These are phyloP conservation scores for Rhinogobio ventralis DNA, from an alignment of 2,797 vertebrate genomes.

Conservation along the genomic window DNA sequence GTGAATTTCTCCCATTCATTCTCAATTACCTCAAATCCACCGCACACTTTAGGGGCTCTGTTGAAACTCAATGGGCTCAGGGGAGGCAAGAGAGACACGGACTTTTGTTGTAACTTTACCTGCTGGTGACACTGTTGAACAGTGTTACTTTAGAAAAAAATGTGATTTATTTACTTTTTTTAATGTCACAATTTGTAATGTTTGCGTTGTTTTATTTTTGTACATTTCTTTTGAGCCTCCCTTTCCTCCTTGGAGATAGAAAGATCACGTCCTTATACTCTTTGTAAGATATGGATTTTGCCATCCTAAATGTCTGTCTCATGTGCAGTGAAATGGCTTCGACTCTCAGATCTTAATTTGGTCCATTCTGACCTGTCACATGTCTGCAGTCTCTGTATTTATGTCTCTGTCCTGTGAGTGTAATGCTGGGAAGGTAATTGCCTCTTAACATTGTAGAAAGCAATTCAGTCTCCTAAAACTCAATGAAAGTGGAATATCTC, in stretches of 20 bases:
- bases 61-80: too few species aligned
- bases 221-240: too few species aligned
- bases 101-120: too few species aligned
- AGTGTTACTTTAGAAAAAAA: too few species aligned
- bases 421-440: conserved; percentile 54
- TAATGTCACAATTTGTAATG: too few species aligned
- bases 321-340: conserved; percentile 45
- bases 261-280: neutral
- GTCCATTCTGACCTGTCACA: conserved; percentile 52
- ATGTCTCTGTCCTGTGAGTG: conserved; percentile 50
- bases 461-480: conserved; percentile 44
- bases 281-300: conserved; percentile 56
- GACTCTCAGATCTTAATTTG: conserved; percentile 59
- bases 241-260: neutral
- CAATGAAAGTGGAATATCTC: conserved; percentile 33
- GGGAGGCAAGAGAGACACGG: too few species aligned
- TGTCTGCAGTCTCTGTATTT: conserved; percentile 55
- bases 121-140: too few species aligned
- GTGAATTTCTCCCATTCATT: too few species aligned
- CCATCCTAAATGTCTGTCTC: conserved; percentile 42
- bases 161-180: too few species aligned
- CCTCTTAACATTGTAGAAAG: conserved; percentile 51
- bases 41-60: too few species aligned
- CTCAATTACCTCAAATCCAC: too few species aligned
- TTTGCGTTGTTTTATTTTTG: too few species aligned